Conservation (phyloP, 1,140 invertebrate genomes). For the Liolophura sinensis region DNA sequence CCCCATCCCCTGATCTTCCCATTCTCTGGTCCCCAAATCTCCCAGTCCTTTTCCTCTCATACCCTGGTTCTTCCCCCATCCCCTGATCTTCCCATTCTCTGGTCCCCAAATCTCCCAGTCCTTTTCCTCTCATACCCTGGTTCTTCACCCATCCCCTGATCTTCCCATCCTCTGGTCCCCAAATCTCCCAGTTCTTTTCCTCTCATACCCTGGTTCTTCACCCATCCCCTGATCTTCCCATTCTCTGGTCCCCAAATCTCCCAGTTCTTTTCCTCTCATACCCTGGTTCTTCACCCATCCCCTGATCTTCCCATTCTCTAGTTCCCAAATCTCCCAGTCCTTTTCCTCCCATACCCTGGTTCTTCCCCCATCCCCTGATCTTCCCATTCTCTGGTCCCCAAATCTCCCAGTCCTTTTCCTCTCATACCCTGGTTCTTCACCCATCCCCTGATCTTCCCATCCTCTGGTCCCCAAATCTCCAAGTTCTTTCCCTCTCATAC, state of each 20-base stretch:
- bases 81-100: neutral
- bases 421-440: neutral
- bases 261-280: neutral
- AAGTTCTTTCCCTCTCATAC: no score
- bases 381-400: neutral
- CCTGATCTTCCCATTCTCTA: neutral
- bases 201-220: neutral
- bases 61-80: neutral
- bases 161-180: neutral
- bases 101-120: no score
- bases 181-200: neutral
- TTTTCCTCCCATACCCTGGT: neutral
- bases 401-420: neutral
- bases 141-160: neutral
- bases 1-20: neutral
- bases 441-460: neutral
- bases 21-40: neutral
- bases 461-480: neutral
- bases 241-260: neutral
- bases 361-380: neutral
- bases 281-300: neutral
- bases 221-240: neutral
- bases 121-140: neutral
- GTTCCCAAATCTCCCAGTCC: neutral
- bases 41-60: neutral